Conservation (phyloP, 2,888 invertebrate species). For the Eretmocerus hayati region DNA sequence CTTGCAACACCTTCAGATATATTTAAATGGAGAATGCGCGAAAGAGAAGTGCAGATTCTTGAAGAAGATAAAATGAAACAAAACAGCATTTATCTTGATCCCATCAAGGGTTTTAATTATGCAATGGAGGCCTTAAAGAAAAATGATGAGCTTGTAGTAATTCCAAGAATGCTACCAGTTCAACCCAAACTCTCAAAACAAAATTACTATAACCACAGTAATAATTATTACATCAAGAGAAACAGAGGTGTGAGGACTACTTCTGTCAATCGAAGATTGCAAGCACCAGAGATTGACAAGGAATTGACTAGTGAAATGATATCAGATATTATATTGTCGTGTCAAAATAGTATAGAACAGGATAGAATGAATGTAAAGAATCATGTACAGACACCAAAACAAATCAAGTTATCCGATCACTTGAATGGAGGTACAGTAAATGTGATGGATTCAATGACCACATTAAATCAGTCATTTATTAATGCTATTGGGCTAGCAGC, state of each 20-base stretch:
- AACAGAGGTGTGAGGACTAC: slow-evolving; percentile 5
- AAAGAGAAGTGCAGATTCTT: slow-evolving; percentile 38
- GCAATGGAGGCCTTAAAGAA: slow-evolving; percentile 36
- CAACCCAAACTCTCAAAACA: neutral
- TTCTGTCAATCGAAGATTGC: slow-evolving; percentile 6
- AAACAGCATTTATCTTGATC: slow-evolving; percentile 34
- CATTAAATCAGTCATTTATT: slow-evolving; percentile 2
- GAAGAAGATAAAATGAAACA: slow-evolving; percentile 31
- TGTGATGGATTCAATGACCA: slow-evolving; percentile 3
- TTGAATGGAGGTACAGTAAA: slow-evolving; percentile 18
- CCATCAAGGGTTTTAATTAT: slow-evolving; percentile 29
- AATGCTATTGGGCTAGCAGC: neutral
- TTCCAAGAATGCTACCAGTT: slow-evolving; percentile 30
- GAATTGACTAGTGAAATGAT: slow-evolving; percentile 21
- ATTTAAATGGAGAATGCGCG: slow-evolving; percentile 36
- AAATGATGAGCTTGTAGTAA: slow-evolving; percentile 40
- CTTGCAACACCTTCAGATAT: slow-evolving; percentile 31
- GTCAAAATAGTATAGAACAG: slow-evolving; percentile 12
- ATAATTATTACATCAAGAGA: neutral
- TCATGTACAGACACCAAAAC: slow-evolving; percentile 2
- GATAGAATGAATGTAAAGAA: slow-evolving; percentile 6
- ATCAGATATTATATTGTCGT: slow-evolving; percentile 15
- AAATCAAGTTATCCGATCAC: slow-evolving; percentile 18
- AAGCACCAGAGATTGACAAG: slow-evolving; percentile 1
- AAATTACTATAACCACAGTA: neutral